These are phyloP conservation scores for Euzetes globulus DNA, from an alignment of 2,888 invertebrate species.

Conservation along the genomic window DNA sequence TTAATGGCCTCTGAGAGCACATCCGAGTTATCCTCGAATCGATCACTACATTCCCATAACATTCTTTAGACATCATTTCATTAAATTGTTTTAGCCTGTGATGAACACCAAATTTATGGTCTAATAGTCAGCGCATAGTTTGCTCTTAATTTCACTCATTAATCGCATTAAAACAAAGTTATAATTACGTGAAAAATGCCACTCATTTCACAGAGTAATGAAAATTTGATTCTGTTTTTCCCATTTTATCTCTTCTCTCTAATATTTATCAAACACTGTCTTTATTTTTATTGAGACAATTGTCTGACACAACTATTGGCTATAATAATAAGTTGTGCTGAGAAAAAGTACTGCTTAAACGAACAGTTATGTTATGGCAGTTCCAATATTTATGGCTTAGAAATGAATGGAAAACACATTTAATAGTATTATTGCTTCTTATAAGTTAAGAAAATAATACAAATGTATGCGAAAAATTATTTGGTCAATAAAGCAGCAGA, in stretches of 20 bases:
- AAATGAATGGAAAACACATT: too few species aligned
- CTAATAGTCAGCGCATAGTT: background rate
- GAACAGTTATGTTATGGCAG: background rate
- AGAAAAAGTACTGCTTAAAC: background rate
- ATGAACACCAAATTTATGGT: background rate
- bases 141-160: background rate
- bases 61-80: slow-evolving; percentile 24
- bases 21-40: background rate
- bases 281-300: background rate
- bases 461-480: too few species aligned
- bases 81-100: background rate
- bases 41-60: slow-evolving; percentile 23
- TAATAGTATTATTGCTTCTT: too few species aligned
- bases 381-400: background rate
- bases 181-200: too few species aligned
- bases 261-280: too few species aligned
- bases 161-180: too few species aligned
- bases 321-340: background rate
- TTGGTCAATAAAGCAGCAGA: too few species aligned
- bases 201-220: too few species aligned
- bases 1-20: slow-evolving; percentile 19
- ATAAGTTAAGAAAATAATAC: too few species aligned
- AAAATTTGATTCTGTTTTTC: too few species aligned
- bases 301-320: background rate
- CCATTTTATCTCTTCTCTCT: too few species aligned